Evolutionary conservation across 2,113 vertebrate genomes (phyloP).

Genomic region (Numida meleagris): DNA sequence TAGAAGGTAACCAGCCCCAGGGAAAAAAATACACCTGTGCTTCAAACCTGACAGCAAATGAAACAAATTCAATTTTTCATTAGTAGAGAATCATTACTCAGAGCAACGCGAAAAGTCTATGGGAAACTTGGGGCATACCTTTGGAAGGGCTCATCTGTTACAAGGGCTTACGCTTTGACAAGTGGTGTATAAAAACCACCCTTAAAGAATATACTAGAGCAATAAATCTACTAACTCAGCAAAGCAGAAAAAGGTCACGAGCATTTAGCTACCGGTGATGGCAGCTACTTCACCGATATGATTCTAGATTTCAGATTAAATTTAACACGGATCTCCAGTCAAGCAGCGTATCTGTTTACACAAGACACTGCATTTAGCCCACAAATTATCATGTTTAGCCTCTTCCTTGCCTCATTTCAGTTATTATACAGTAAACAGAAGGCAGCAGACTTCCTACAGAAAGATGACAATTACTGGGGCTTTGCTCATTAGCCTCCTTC

Average conservation of each 20-base stretch:
- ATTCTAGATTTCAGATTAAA: background rate
- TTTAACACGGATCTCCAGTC: background rate
- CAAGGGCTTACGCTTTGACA: slow-evolving; percentile 24
- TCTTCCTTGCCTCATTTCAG: background rate
- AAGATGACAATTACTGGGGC: background rate
- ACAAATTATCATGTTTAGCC: background rate
- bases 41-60: slow-evolving; percentile 4
- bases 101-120: background rate
- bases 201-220: background rate
- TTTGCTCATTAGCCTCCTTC: background rate
- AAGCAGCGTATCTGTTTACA: background rate
- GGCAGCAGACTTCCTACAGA: background rate
- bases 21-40: slow-evolving; percentile 23
- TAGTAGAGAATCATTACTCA: slow-evolving; percentile 43
- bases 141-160: slow-evolving; percentile 27
- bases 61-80: slow-evolving; percentile 60
- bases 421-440: background rate
- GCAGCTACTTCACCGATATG: background rate
- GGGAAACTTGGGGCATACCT: slow-evolving; percentile 30
- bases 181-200: slow-evolving; percentile 10
- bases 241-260: background rate
- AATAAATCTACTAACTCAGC: slow-evolving; percentile 23
- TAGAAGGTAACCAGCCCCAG: slow-evolving; percentile 20
- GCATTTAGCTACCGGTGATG: background rate
- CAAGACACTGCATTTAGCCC: background rate